Evolutionary conservation across 2,888 invertebrate species (phyloP).

Genomic region (Tethea ocularis): DNA sequence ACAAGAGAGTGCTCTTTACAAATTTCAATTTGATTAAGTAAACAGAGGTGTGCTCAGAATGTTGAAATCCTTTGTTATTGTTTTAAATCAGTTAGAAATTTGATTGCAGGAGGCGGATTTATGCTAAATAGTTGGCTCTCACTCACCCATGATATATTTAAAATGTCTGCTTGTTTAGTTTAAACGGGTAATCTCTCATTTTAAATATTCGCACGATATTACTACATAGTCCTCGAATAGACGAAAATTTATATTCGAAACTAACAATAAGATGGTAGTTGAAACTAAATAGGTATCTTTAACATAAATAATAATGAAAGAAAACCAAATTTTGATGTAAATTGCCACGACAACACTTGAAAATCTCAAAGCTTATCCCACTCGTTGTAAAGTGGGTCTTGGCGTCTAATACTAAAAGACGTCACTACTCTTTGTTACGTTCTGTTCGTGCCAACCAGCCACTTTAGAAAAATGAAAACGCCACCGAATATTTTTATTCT

Average conservation of each 20-base stretch:
- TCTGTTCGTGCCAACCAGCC: neutral
- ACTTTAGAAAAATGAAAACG: constrained; percentile 5
- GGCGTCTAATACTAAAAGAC: constrained; percentile 4
- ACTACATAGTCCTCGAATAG: too few relatives aligned
- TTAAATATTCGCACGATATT: neutral
- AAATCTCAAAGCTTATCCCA: constrained; percentile 1
- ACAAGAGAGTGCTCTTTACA: constrained; percentile 9
- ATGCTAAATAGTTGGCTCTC: neutral
- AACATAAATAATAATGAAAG: neutral
- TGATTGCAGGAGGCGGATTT: neutral
- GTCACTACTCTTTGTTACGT: constrained; percentile 4
- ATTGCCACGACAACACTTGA: neutral
- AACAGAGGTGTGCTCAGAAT: constrained; percentile 7
- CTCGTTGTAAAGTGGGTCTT: constrained; percentile 1
- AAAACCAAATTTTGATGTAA: neutral
- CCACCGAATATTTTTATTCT: neutral
- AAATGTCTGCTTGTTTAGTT: neutral
- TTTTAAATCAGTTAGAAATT: constrained; percentile 6
- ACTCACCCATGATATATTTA: neutral
- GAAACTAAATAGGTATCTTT: too few relatives aligned
- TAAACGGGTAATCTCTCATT: neutral
- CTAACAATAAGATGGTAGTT: too few relatives aligned
- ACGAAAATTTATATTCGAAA: too few relatives aligned
- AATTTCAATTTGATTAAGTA: constrained; percentile 10
- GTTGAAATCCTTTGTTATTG: constrained; percentile 9